phyloP scores from a whole-genome alignment of 2,113 vertebrate species.

The Agelaius phoeniceus region DNA sequence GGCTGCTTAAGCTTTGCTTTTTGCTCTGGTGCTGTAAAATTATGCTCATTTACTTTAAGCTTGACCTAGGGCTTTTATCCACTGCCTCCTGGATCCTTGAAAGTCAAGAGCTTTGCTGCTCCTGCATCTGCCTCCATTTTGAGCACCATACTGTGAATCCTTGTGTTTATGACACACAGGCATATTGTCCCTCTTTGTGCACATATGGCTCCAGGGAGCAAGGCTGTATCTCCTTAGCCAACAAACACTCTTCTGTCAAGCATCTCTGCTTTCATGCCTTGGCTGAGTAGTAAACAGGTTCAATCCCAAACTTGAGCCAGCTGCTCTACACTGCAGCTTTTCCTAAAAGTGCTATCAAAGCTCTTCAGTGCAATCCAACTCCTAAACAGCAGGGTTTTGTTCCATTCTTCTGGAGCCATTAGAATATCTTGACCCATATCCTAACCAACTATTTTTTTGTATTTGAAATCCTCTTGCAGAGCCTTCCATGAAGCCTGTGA shows the following conservation, averaged over 20 bases:
- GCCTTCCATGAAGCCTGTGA: neutral
- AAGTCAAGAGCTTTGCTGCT: neutral
- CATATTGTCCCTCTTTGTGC: neutral
- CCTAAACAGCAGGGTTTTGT: neutral
- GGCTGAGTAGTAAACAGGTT: neutral
- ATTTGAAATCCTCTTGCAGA: neutral
- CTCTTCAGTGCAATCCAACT: neutral
- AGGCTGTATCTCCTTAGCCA: accelerated
- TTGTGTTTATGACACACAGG: neutral
- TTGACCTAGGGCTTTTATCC: neutral
- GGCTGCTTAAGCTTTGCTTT: neutral
- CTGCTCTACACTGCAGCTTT: neutral
- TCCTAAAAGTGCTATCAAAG: neutral
- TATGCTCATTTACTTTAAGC: neutral
- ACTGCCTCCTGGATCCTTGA: neutral
- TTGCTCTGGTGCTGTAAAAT: neutral
- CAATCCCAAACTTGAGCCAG: neutral
- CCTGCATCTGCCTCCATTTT: neutral
- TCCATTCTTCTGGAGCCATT: neutral
- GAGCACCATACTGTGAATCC: neutral
- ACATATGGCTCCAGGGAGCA: neutral
- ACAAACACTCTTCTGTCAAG: neutral
- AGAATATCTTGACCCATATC: neutral
- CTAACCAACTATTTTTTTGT: neutral
- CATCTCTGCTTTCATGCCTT: neutral